phyloP scores from a whole-genome alignment of 1,140 invertebrate species.

The Brachionus paranguensis region DNA sequence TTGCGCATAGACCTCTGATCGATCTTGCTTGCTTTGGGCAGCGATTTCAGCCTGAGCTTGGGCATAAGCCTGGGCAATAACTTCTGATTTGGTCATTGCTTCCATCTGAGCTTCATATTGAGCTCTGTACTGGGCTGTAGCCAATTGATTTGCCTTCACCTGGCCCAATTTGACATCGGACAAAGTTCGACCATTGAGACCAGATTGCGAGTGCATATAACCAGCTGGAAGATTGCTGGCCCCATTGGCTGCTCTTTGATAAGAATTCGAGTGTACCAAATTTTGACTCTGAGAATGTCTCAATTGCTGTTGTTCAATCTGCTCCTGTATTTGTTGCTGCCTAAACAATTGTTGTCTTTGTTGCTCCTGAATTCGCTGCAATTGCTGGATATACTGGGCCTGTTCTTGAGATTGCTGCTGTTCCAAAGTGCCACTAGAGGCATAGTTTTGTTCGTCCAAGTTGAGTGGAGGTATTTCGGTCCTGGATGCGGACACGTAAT shows the following conservation, averaged over 20 bases:
- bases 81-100: not conserved
- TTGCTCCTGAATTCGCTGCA: not conserved
- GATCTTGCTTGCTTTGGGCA: not conserved
- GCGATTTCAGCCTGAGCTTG: not conserved
- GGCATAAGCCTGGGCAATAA: slow-evolving; percentile 1
- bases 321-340: not conserved
- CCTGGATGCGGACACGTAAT: not conserved
- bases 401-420: not conserved
- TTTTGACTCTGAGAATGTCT: not conserved
- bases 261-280: not conserved
- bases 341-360: not conserved
- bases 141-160: not conserved
- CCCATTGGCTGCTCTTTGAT: not conserved
- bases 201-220: not conserved
- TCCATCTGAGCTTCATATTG: slow-evolving; percentile 6
- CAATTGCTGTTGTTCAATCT: not conserved
- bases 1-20: not conserved
- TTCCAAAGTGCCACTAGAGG: not conserved
- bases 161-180: not conserved
- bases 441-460: not conserved
- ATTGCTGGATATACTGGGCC: not conserved
- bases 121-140: not conserved
- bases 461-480: not conserved
- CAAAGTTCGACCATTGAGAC: not conserved
- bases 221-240: not conserved